Conservation (phyloP, 2,888 invertebrate genomes). For the Plagodis pulveraria region DNA sequence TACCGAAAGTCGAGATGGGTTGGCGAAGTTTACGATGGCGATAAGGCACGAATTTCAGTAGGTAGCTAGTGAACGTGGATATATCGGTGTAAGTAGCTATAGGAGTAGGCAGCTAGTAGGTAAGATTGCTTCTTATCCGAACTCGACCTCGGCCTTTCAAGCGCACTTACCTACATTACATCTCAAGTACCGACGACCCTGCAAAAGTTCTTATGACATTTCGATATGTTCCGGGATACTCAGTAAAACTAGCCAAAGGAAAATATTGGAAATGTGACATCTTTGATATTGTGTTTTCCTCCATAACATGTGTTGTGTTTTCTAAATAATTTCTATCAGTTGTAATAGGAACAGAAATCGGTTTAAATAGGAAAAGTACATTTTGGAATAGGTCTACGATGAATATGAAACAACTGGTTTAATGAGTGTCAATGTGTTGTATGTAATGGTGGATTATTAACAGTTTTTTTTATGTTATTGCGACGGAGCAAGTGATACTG, state of each 20-base stretch:
- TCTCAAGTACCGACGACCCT: conserved; percentile 21
- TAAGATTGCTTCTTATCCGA: conserved; percentile 56
- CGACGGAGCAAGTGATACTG: too few species aligned
- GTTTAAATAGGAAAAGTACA: too few species aligned
- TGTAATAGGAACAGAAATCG: too few species aligned
- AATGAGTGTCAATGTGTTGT: too few species aligned
- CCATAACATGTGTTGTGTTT: too few species aligned
- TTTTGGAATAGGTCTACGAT: too few species aligned
- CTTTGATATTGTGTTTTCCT: neutral
- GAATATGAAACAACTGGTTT: too few species aligned
- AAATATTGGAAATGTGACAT: neutral
- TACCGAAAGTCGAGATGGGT: conserved; percentile 36
- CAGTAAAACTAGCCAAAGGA: conserved; percentile 6
- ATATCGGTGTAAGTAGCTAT: conserved; percentile 21
- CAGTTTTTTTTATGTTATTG: too few species aligned
- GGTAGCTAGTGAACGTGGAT: conserved; percentile 2
- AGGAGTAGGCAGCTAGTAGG: conserved; percentile 20
- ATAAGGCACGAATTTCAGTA: conserved; percentile 70
- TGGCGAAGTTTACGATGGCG: conserved; percentile 51
- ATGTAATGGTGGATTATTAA: too few species aligned
- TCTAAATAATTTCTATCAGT: too few species aligned
- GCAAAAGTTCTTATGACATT: conserved; percentile 41
- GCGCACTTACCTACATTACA: conserved; percentile 43
- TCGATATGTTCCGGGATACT: conserved; percentile 22
- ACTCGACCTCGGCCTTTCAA: conserved; percentile 42